These are phyloP conservation scores for Telenomus remus DNA, from an alignment of 1,140 invertebrate species.

Conservation along the genomic window DNA sequence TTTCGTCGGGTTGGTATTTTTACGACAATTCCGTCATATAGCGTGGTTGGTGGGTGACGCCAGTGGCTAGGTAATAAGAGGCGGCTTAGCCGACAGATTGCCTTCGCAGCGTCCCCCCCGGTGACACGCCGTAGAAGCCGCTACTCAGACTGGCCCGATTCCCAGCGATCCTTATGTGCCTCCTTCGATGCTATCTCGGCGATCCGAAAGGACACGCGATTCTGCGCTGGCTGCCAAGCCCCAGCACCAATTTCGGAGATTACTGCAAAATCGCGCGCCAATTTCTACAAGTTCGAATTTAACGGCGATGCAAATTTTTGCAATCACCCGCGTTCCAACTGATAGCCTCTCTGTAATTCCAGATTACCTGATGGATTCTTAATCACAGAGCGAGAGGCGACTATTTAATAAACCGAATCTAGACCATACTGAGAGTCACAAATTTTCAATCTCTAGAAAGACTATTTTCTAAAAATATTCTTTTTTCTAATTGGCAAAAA, in stretches of 20 bases:
- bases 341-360: too few relatives aligned
- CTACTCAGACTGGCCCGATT: conserved; percentile 41
- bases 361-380: conserved; percentile 21
- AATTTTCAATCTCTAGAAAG: not conserved
- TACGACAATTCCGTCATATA: conserved; percentile 49
- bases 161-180: conserved; percentile 26
- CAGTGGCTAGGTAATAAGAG: conserved; percentile 54
- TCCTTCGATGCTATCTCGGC: conserved; percentile 42
- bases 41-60: conserved; percentile 32
- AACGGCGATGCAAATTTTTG: conserved; percentile 19
- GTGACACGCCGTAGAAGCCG: conserved; percentile 35
- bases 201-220: conserved; percentile 26
- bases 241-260: conserved; percentile 18
- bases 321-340: not conserved
- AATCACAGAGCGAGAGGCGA: not conserved
- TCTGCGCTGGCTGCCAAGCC: conserved; percentile 5
- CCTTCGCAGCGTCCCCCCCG: conserved; percentile 36
- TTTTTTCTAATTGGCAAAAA: too few relatives aligned
- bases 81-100: conserved; percentile 56
- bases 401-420: conserved; percentile 9
- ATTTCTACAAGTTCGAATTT: conserved; percentile 22
- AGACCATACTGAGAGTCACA: conserved; percentile 5
- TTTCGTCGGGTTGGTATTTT: conserved; percentile 40
- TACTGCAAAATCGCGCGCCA: conserved; percentile 10
- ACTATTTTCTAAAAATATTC: too few relatives aligned